Evolutionary conservation across 2,888 invertebrate genomes (phyloP), one percentile per base, ranked within the genome.

Genomic region (Micropterix aruncella): DNA sequence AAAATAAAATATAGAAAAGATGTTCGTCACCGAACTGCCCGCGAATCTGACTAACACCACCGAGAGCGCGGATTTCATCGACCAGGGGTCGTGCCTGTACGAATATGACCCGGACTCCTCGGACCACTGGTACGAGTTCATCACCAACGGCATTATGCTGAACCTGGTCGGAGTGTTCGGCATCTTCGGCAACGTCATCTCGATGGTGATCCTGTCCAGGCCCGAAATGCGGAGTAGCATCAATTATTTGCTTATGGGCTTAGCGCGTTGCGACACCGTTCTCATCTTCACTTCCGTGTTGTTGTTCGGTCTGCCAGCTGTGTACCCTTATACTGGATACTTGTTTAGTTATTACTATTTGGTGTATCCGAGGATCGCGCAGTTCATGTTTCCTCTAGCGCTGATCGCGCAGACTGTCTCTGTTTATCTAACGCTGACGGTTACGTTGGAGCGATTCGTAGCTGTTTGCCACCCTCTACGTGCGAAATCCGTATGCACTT

Each of bases 221-320:
- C 92, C 93, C 17, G 87, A 94, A 65, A 95, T 96, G 95, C 80
- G 89, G 56, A 92, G 92, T 47, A 93, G 94, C 58, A 91, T 95
- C 59, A 95, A 95, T 66, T 90, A 92, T 63, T 78, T 95, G 58
- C 76, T 97, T 48, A 88, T 92, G 51, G 94, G 93, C 3, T 74
- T 97, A 54, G 95, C 96, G 17, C 78, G 90, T 54, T 93, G 92
- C 65, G 97, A 97, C 72, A 91, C 90, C 9, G 78, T 88, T 51
- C 77, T 96, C 53, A 87, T 95, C 55, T 70, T 91, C 53, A 89
- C 90, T 40, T 87, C 91, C 46, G 76, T 89, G 52, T 71, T 83
- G 54, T 78, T 93, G 51, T 94, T 94, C 65, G 91, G 91, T 19
- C 74, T 94, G 53, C 85, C 88, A 40, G 86, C 87, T 48, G 77